Conservation (phyloP, 2,888 invertebrate genomes). For the Hemicrepidius hirtus region DNA sequence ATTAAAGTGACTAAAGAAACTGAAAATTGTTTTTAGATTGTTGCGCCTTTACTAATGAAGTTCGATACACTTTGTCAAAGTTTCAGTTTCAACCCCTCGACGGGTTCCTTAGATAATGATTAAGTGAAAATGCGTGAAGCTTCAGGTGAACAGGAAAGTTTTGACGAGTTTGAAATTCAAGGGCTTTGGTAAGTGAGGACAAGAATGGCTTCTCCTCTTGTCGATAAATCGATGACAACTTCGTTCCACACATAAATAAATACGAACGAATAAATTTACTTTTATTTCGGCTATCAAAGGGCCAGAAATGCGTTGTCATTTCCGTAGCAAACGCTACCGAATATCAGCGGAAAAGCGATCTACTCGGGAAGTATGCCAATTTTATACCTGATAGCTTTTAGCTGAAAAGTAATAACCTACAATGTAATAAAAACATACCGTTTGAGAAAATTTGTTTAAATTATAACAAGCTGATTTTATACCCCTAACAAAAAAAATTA, state of each 20-base stretch:
- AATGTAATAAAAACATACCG: too few species aligned
- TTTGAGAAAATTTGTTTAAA: too few species aligned
- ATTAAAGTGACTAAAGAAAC: not conserved
- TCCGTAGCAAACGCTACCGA: not conserved
- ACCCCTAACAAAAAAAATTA: too few species aligned
- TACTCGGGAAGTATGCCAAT: slow-evolving; percentile 1
- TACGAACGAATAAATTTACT: slow-evolving; percentile 26
- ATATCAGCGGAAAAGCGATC: not conserved
- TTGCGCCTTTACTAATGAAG: not conserved
- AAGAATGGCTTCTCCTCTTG: slow-evolving; percentile 11
- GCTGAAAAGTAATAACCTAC: not conserved
- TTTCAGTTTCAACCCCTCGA: not conserved
- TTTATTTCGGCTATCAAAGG: slow-evolving; percentile 24
- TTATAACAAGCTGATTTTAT: too few species aligned
- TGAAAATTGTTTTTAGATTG: not conserved
- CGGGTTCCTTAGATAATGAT: not conserved
- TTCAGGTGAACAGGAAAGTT: slow-evolving; percentile 22
- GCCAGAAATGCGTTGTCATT: slow-evolving; percentile 28
- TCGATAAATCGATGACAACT: slow-evolving; percentile 25
- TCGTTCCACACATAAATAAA: slow-evolving; percentile 23
- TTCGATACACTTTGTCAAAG: not conserved
- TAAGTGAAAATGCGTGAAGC: slow-evolving; percentile 18
- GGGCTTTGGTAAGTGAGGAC: slow-evolving; percentile 14
- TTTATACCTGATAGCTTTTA: slow-evolving; percentile 9
- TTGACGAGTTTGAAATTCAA: slow-evolving; percentile 17